Evolutionary conservation across 2,888 invertebrate genomes (phyloP).

Genomic region (Rhagium mordax): DNA sequence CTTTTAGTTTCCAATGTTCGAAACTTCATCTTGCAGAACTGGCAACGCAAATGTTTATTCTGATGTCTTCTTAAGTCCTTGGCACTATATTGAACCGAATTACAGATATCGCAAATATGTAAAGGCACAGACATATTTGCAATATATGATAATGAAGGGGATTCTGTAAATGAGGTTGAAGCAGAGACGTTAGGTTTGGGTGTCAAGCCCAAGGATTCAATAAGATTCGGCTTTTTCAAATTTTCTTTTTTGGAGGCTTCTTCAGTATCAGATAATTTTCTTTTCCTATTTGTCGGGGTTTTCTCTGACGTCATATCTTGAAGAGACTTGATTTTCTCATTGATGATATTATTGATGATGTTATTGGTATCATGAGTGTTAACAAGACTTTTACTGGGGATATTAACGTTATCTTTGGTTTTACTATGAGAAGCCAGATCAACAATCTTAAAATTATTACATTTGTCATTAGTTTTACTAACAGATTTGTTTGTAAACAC

Average conservation of each 20-base stretch:
- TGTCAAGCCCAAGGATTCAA: slow-evolving; percentile 42
- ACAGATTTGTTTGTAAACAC: neutral
- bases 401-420: neutral
- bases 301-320: neutral
- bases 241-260: neutral
- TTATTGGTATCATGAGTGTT: too few relatives aligned
- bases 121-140: slow-evolving; percentile 25
- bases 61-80: slow-evolving; percentile 51
- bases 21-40: slow-evolving; percentile 54
- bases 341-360: too few relatives aligned
- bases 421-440: neutral
- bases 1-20: slow-evolving; percentile 45
- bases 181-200: slow-evolving; percentile 22
- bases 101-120: slow-evolving; percentile 54
- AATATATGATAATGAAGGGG: neutral
- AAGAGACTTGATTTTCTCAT: neutral
- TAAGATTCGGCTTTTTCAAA: slow-evolving; percentile 22
- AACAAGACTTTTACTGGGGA: neutral
- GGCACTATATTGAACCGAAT: slow-evolving; percentile 44
- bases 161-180: neutral
- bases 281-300: neutral
- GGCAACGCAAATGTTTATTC: slow-evolving; percentile 53
- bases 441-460: neutral
- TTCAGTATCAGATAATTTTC: slow-evolving; percentile 7
- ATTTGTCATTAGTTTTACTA: neutral